phyloP scores from a whole-genome alignment of 2,888 invertebrate genomes.

The Ophion ellenae region DNA sequence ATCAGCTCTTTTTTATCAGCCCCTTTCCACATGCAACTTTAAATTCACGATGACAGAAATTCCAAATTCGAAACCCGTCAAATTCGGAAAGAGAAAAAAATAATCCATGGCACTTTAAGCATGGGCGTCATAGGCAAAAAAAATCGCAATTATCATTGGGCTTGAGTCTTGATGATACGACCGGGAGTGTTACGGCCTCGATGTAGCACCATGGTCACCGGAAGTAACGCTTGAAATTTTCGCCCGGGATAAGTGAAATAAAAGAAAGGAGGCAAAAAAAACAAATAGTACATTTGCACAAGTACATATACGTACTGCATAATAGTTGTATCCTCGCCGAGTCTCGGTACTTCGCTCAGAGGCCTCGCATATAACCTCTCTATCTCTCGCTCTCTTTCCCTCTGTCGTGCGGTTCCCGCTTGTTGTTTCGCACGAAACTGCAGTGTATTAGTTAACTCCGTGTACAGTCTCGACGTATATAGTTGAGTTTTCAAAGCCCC shows the following conservation, averaged over 20 bases:
- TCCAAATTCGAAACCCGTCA: background rate
- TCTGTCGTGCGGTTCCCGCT: slow-evolving; percentile 26
- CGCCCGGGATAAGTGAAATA: background rate
- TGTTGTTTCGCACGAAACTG: slow-evolving; percentile 50
- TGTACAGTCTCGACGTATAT: slow-evolving; percentile 3
- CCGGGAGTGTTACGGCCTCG: slow-evolving; percentile 1
- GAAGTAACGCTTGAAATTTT: slow-evolving; percentile 32
- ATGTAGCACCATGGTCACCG: slow-evolving; percentile 1
- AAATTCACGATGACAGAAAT: background rate
- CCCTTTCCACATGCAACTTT: background rate
- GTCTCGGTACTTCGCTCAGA: slow-evolving; percentile 18
- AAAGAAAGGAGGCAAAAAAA: background rate
- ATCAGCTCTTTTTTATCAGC: background rate
- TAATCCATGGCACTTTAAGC: background rate
- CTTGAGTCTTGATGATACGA: background rate
- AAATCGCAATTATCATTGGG: background rate
- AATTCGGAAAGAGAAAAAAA: background rate
- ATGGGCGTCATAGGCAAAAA: background rate
- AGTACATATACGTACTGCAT: slow-evolving; percentile 29
- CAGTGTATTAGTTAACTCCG: slow-evolving; percentile 51
- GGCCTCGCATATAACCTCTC: slow-evolving; percentile 1
- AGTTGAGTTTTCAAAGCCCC: slow-evolving; percentile 65
- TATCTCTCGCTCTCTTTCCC: background rate
- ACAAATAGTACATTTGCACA: background rate
- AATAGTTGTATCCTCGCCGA: slow-evolving; percentile 17